A percentile compares a stretch with the other conserved stretches of the same genome.
phyloP scores from a whole-genome alignment of 2,888 invertebrate species.

The Salpingus planirostris region DNA sequence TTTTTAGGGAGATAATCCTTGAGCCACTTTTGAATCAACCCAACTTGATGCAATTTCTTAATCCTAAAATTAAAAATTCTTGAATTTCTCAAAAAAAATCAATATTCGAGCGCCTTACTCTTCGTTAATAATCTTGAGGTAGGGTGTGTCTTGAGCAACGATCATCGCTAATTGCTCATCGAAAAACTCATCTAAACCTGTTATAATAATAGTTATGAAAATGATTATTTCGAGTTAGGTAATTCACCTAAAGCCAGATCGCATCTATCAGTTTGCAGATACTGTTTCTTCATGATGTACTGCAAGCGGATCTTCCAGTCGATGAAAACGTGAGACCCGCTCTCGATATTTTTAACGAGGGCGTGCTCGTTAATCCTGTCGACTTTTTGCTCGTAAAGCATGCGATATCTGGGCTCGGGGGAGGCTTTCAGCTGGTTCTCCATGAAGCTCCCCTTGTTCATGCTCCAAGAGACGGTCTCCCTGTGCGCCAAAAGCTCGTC shows the following conservation, averaged over 20 bases:
- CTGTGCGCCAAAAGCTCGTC: conserved; percentile 52
- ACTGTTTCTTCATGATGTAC: conserved; percentile 62
- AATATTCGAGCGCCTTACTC: conserved; percentile 57
- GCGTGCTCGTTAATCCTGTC: conserved; percentile 42
- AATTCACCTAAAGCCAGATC: conserved; percentile 63
- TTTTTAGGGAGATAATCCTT: conserved; percentile 65
- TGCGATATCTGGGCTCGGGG: conserved; percentile 50
- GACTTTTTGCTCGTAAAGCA: conserved; percentile 50
- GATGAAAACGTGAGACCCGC: conserved; percentile 62
- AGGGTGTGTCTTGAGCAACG: conserved; percentile 67
- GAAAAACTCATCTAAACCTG: conserved; percentile 67
- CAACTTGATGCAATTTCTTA: conserved; percentile 72
- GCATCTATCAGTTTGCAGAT: conserved; percentile 57
- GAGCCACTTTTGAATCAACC: conserved; percentile 77
- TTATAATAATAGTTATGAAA: no score
- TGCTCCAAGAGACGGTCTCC: conserved; percentile 63
- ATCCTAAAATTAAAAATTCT: conserved; percentile 50
- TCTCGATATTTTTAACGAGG: conserved; percentile 52
- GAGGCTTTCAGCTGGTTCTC: conserved; percentile 49
- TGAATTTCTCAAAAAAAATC: no score
- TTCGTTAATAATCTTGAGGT: conserved; percentile 63
- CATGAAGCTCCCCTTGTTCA: conserved; percentile 65
- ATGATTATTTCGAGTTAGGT: no score
- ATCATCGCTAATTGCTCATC: conserved; percentile 73
- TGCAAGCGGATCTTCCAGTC: conserved; percentile 75